These are phyloP conservation scores for Drosophila barbarae DNA, from an alignment of 2,888 invertebrate species.

Conservation along the genomic window DNA sequence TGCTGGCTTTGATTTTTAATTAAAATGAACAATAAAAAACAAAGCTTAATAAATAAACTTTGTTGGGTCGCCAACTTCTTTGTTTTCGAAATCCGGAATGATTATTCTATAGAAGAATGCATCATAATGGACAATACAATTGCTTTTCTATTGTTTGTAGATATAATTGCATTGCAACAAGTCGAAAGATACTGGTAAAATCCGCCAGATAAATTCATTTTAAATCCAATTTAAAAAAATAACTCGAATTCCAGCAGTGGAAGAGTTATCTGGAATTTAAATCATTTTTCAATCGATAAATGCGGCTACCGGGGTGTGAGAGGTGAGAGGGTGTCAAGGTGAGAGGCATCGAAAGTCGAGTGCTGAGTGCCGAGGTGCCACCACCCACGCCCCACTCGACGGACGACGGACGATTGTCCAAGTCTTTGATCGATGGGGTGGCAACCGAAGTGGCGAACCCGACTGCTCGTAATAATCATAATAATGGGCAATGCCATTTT, in stretches of 20 bases:
- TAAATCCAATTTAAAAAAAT: not conserved
- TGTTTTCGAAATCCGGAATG: not conserved
- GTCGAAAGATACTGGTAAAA: not conserved
- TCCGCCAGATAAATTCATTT: not conserved
- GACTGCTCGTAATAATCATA: conserved; percentile 29
- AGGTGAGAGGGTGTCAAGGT: conserved; percentile 50
- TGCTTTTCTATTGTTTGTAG: not conserved
- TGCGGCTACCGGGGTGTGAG: not conserved
- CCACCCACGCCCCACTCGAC: conserved; percentile 48
- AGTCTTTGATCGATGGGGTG: conserved; percentile 60
- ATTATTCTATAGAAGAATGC: not conserved
- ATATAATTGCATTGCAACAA: not conserved
- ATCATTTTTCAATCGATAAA: not conserved
- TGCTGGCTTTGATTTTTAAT: not conserved
- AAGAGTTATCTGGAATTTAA: conserved; percentile 5
- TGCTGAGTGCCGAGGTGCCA: conserved; percentile 37
- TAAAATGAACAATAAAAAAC: conserved; percentile 2
- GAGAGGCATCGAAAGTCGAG: conserved; percentile 42
- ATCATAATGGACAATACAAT: not conserved
- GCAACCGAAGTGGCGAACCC: conserved; percentile 32
- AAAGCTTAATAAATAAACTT: not conserved
- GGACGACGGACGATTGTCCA: conserved; percentile 52
- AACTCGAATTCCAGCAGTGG: not conserved
- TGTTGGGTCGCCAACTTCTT: not conserved
- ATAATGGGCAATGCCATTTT: conserved; percentile 47